Base-by-base conservation (phyloP, 1,140 invertebrate species). In the Callitettix versicolor region DNA sequence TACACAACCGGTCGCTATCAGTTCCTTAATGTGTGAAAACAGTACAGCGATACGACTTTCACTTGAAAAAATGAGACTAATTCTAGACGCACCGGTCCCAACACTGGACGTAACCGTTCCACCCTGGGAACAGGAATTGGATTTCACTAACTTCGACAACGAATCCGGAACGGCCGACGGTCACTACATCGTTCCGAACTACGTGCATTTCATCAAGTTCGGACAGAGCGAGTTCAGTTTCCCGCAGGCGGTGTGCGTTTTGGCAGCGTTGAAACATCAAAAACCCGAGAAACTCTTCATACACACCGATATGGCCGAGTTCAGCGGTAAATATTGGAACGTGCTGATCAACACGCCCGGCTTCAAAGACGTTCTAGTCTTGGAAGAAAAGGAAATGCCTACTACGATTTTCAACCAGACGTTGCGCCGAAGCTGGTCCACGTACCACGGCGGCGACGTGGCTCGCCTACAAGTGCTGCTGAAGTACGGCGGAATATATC, bases 391-490 rank as follows among this genome's bases (percentile, higher is more conserved):
- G n/a, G 34, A 44, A 44, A 24, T 56, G 38, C 65, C 65, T 14
- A 58, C 43, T 5, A 50, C 60, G 36, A 60, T 69, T 14, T 69
- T 60, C 53, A 65, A 64, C 3, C 64, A 67, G 30, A 22, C 15
- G 1, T 20, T 62, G 9, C 55, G 50, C 17, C 15, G 20, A 17
- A 21, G 36, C 12, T 59, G 48, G 36, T 26, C 15, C 5, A 41
- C 56, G 11, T 64, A 34, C 34, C 63, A 64, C 47, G 62, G 55
- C 3, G 56, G 57, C 9, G 63, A 64, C 49, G 44, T 64, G 11
- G 33, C 58, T 14, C 20, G 63, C 14, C 50, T 64, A 6, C 14
- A 36, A 4, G n/a, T n/a, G n/a, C n/a, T n/a, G n/a, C n/a, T n/a
- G n/a, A n/a, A n/a, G n/a, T n/a, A 60, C 42, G 60, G 60, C 0